Conservation (phyloP, 2,888 invertebrate species). For the Antheraea assamensis region DNA sequence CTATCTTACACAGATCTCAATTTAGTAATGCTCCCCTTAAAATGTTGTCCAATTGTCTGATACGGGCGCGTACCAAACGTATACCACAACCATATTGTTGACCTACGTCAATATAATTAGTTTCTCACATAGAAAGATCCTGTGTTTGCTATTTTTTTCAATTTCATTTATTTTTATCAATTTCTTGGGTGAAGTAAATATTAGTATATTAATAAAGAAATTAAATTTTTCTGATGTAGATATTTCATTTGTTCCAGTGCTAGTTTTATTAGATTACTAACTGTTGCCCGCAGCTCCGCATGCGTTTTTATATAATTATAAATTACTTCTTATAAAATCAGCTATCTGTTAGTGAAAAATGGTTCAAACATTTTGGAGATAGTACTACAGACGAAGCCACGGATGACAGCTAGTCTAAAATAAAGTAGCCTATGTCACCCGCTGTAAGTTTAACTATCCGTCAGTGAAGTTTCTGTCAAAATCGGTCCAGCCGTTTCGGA, state of each 20-base stretch:
- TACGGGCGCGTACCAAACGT: conserved; percentile 42
- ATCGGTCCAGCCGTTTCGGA: too few relatives aligned
- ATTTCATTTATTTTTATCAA: not conserved
- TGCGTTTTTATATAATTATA: too few relatives aligned
- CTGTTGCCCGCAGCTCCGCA: too few relatives aligned
- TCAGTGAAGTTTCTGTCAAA: too few relatives aligned
- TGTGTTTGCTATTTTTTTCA: not conserved
- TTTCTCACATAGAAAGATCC: not conserved
- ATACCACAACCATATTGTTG: conserved; percentile 3
- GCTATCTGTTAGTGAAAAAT: too few relatives aligned
- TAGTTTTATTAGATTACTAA: not conserved
- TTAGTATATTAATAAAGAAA: not conserved
- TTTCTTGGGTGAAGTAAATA: not conserved
- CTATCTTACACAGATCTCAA: conserved; percentile 21
- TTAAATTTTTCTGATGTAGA: not conserved
- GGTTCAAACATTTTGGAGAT: too few relatives aligned
- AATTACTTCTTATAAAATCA: too few relatives aligned
- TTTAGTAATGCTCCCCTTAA: conserved; percentile 35
- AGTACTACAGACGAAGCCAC: too few relatives aligned
- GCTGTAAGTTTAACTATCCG: too few relatives aligned
- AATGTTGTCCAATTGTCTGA: conserved; percentile 41
- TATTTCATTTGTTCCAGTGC: not conserved
- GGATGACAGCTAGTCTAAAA: too few relatives aligned
- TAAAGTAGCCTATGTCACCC: too few relatives aligned
- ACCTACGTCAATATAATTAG: not conserved